Percentiles rank a stretch among this genome's conserved stretches.
Evolutionary conservation across 1,140 invertebrate genomes (phyloP).

Genomic region (Homarus americanus): DNA sequence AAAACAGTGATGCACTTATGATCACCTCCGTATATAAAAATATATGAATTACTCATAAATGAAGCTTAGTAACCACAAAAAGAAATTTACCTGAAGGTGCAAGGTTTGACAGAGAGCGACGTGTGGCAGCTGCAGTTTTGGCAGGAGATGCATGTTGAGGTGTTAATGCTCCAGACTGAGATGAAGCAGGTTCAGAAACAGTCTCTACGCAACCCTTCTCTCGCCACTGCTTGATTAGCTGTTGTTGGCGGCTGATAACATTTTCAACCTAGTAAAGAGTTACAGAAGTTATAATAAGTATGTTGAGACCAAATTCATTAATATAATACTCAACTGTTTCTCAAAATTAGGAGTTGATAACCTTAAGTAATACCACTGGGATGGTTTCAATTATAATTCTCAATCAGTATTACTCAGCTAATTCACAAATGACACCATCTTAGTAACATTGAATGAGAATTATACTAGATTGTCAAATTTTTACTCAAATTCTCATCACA

Average conservation of each 20-base stretch:
- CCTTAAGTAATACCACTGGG: too few relatives aligned
- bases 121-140: background rate
- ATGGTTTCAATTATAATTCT: too few relatives aligned
- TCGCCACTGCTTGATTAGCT: conserved; percentile 61
- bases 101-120: conserved; percentile 9
- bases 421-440: too few relatives aligned
- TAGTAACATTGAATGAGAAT: too few relatives aligned
- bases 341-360: too few relatives aligned
- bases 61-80: background rate
- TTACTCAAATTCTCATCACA: too few relatives aligned
- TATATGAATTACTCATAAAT: too few relatives aligned
- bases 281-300: too few relatives aligned
- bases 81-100: background rate
- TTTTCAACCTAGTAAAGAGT: conserved; percentile 67
- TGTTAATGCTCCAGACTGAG: background rate
- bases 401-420: too few relatives aligned
- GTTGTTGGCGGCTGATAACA: conserved; percentile 70
- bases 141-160: background rate
- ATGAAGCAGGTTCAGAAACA: background rate
- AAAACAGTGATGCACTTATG: background rate
- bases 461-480: too few relatives aligned
- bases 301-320: too few relatives aligned
- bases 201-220: conserved; percentile 37
- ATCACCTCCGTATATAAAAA: background rate
- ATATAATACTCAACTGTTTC: too few relatives aligned